These are phyloP conservation scores for Tubulanus polymorphus DNA, from an alignment of 2,888 invertebrate genomes.

Conservation along the genomic window DNA sequence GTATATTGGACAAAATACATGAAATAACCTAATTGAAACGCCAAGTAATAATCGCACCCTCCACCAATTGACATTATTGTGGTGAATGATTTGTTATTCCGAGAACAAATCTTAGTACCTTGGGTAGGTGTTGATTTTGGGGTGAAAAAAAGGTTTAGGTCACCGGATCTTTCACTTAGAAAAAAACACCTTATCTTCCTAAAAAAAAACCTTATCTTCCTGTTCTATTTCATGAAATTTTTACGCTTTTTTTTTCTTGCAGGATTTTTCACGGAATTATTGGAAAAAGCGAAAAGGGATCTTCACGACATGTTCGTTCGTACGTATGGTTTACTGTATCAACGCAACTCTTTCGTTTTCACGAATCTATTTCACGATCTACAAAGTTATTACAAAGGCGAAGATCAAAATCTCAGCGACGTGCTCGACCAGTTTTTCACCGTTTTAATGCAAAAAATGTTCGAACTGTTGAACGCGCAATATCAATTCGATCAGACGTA, in stretches of 20 bases:
- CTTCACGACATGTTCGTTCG: conserved; percentile 93
- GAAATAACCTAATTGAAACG: too few relatives aligned
- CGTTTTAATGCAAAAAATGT: conserved; percentile 91
- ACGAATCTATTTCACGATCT: conserved; percentile 84
- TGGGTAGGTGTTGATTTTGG: too few relatives aligned
- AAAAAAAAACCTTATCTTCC: background rate
- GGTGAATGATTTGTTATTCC: too few relatives aligned
- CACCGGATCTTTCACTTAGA: too few relatives aligned
- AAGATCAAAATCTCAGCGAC: conserved; percentile 69
- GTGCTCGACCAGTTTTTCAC: conserved; percentile 91
- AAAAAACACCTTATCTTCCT: background rate
- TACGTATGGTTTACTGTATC: conserved; percentile 92
- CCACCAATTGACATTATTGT: too few relatives aligned
- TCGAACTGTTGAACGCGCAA: conserved; percentile 80
- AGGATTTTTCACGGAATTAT: conserved; percentile 84
- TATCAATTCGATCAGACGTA: conserved; percentile 79
- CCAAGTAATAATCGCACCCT: too few relatives aligned
- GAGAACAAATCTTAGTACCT: too few relatives aligned
- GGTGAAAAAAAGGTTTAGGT: too few relatives aligned
- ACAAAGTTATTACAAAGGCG: conserved; percentile 77
- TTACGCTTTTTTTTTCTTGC: conserved; percentile 51
- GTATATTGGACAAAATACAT: too few relatives aligned
- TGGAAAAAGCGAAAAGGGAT: conserved; percentile 76
- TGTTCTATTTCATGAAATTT: conserved; percentile 8
- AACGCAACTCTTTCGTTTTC: conserved; percentile 89